Percentiles rank a stretch among this genome's conserved stretches.
Conservation (phyloP, 2,797 vertebrate species). For the Paratrypauchen microcephalus region DNA sequence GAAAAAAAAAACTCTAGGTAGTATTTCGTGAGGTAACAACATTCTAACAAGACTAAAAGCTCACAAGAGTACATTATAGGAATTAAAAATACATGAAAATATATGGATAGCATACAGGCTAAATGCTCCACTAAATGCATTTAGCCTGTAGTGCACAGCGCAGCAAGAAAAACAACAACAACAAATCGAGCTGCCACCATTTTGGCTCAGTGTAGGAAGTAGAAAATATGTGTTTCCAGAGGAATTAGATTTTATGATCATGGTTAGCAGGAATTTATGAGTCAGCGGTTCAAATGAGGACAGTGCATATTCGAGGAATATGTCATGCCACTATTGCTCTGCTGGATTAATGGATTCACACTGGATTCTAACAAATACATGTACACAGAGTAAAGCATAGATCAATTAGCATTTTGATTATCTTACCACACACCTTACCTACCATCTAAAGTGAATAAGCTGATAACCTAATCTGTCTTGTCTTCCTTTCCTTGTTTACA, state of each 20-base stretch:
- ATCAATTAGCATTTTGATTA: not conserved
- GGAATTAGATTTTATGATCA: conserved; percentile 39
- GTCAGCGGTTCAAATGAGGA: conserved; percentile 33
- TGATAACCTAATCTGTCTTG: no score
- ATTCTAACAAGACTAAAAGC: no score
- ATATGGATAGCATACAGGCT: not conserved
- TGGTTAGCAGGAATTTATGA: conserved; percentile 27
- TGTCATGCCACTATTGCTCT: not conserved
- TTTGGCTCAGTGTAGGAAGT: conserved; percentile 23
- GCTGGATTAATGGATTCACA: not conserved
- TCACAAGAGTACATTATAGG: no score
- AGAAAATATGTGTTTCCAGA: conserved; percentile 26
- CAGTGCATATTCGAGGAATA: conserved; percentile 16
- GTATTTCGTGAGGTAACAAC: no score
- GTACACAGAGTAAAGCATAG: not conserved
- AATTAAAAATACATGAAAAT: no score
- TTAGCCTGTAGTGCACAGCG: conserved; percentile 17
- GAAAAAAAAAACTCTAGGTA: no score
- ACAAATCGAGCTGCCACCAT: conserved; percentile 22
- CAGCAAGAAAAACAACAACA: conserved; percentile 31
- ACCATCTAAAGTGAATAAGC: not conserved
- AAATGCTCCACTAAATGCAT: conserved; percentile 8
- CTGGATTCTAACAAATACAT: not conserved
- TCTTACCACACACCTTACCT: no score
- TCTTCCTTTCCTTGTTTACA: no score